Base-by-base conservation (phyloP, 2,797 vertebrate genomes). In the Myotis vivesi region DNA sequence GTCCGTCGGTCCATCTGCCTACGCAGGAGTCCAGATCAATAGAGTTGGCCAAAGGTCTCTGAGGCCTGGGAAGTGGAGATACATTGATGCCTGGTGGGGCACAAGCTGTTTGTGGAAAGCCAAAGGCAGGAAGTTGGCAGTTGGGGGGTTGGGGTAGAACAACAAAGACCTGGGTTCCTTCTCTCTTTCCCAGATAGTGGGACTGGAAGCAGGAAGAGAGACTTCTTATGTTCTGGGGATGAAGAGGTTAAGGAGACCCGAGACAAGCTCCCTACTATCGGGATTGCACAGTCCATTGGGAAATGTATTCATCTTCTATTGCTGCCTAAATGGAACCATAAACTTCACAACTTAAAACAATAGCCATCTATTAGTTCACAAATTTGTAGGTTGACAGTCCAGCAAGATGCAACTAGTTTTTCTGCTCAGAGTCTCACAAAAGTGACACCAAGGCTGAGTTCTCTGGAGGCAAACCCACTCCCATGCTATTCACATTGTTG, bases 41-140 rank as follows among this genome's bases (percentile, higher is more conserved):
- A 62, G 91, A 66, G 25, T 10, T 82, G 95, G 87, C 30, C 95
- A 97, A 96, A 97, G 94, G 84, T 97, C 94, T 38, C 36, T 83
- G 73, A 66, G 55, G 53, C n/a, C 59, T 88, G 79, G 46, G 57
- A 83, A 81, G 36, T 55, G 5, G 86, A 68, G 59, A 84, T 36
- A 91, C 86, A 93, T 33, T 49, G 8, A 76, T 90, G 57, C 55
- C 66, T 66, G 57, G 16, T 19, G 79, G 73, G 66, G 19, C 55
- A 57, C 25, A 46, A 59, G 30, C 51, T 88, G n/a, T 84, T 64
- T 88, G 36, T 68, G 20, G 66, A 80, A 87, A 68, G 33, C 75
- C 30, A 36, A 41, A 22, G 17, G 28, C 15, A 1, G 23, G 17
- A 38, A 80, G 25, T 11, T 59, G 25, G 89, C 28, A 73, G 55